A percentile compares a stretch with the other conserved stretches of the same genome.
Evolutionary conservation across 1,140 invertebrate species (phyloP).

Genomic region (Gryon sp.): DNA sequence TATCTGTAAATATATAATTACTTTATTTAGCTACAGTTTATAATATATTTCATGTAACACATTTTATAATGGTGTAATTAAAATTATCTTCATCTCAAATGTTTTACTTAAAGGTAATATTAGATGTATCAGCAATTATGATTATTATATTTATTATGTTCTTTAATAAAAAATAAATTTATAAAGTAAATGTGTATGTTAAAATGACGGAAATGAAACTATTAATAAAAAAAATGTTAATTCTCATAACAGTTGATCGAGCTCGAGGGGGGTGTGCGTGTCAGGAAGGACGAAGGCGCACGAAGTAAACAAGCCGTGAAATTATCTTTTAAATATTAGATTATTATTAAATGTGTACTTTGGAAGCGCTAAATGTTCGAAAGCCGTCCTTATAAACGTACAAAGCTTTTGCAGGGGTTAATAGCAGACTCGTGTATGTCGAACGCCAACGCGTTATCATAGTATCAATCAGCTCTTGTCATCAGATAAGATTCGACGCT

Average conservation of each 20-base stretch:
- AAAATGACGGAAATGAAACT: no score
- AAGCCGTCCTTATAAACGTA: constrained; percentile 60
- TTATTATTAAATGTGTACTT: constrained; percentile 80
- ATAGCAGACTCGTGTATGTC: constrained; percentile 63
- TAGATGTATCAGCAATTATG: no score
- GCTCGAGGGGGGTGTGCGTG: constrained; percentile 22
- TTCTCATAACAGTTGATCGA: constrained; percentile 45
- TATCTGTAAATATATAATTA: no score
- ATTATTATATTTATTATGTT: no score
- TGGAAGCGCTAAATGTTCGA: constrained; percentile 76
- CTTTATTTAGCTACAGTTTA: no score
- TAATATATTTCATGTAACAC: no score
- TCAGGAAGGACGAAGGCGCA: constrained; percentile 62
- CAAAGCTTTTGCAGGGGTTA: constrained; percentile 70
- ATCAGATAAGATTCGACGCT: constrained; percentile 77
- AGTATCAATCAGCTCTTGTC: constrained; percentile 76
- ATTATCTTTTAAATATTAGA: constrained; percentile 81
- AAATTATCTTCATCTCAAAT: no score
- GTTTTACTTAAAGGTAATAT: no score
- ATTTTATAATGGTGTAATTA: no score
- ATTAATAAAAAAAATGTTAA: constrained; percentile 51
- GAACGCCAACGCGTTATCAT: constrained; percentile 64
- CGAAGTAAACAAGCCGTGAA: constrained; percentile 79
- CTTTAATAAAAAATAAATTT: no score
- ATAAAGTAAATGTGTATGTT: no score